Evolutionary conservation across 2,888 invertebrate species (phyloP).

Genomic region (Fissipunctia ypsillon): DNA sequence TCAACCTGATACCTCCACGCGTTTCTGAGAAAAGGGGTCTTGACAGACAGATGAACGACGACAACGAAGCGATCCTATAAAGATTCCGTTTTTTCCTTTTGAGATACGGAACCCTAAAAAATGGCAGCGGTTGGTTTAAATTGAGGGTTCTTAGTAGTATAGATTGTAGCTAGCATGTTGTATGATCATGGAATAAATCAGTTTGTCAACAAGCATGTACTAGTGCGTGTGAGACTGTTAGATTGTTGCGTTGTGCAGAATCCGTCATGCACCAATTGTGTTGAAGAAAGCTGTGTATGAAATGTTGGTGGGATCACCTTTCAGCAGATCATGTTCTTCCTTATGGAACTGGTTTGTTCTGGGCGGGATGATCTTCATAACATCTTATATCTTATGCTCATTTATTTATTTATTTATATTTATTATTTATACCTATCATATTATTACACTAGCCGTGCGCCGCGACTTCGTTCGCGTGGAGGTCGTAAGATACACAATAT

Average conservation of each 20-base stretch:
- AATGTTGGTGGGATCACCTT: slow-evolving; percentile 71
- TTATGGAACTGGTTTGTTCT: slow-evolving; percentile 67
- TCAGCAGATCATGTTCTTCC: slow-evolving; percentile 77
- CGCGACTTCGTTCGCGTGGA: too few relatives aligned
- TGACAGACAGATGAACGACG: too few relatives aligned
- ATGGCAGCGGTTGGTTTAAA: not conserved
- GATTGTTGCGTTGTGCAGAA: slow-evolving; percentile 57
- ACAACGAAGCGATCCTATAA: too few relatives aligned
- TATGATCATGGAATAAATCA: slow-evolving; percentile 35
- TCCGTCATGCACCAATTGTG: slow-evolving; percentile 83
- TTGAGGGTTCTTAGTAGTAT: not conserved
- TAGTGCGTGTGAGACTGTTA: slow-evolving; percentile 37
- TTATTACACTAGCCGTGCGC: too few relatives aligned
- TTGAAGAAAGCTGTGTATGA: slow-evolving; percentile 79
- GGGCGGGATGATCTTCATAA: not conserved
- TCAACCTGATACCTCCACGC: too few relatives aligned
- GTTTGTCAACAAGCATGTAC: slow-evolving; percentile 36
- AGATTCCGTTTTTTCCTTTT: too few relatives aligned
- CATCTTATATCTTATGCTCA: not conserved
- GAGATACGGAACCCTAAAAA: too few relatives aligned
- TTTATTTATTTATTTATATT: too few relatives aligned
- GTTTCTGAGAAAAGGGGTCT: too few relatives aligned
- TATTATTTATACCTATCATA: too few relatives aligned
- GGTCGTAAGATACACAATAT: too few relatives aligned
- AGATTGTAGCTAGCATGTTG: not conserved